phyloP scores from a whole-genome alignment of 23 tunicate genomes.

The Aplidium turbinatum region DNA sequence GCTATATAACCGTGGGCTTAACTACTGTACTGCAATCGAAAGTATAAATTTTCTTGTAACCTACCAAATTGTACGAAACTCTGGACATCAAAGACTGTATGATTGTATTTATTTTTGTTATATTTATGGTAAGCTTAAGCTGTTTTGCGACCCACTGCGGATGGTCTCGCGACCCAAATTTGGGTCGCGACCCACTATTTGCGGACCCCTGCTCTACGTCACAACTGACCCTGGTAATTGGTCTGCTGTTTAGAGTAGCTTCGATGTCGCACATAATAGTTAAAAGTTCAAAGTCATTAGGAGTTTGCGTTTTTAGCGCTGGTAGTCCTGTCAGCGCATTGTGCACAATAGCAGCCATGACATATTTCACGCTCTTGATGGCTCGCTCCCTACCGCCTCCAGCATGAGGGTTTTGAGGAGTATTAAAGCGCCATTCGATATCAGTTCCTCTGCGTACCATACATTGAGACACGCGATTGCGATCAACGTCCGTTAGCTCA shows the following conservation, averaged over 20 bases:
- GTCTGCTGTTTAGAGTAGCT: conserved; percentile 9
- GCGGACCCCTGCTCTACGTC: no score
- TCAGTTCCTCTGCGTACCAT: conserved; percentile 9
- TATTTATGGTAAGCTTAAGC: no score
- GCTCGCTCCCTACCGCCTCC: conserved; percentile 7
- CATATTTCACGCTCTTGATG: not conserved
- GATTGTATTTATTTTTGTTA: no score
- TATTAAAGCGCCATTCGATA: conserved; percentile 3
- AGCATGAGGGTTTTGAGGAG: conserved; percentile 8
- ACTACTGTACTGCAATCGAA: no score
- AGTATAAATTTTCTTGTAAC: no score
- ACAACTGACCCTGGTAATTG: conserved; percentile 11
- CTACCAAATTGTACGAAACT: no score
- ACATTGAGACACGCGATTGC: not conserved
- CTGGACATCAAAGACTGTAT: no score
- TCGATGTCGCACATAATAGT: conserved; percentile 1
- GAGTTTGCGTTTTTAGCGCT: conserved; percentile 2
- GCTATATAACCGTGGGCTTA: no score
- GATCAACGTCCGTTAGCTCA: not conserved
- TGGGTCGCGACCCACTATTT: no score
- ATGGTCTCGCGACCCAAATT: no score
- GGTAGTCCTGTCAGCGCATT: conserved; percentile 5
- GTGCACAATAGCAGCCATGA: conserved; percentile 7
- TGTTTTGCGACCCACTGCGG: no score
- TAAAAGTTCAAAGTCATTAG: conserved; percentile 12